Conservation (phyloP, 2,113 vertebrate species). For the Amphiprion percula region DNA sequence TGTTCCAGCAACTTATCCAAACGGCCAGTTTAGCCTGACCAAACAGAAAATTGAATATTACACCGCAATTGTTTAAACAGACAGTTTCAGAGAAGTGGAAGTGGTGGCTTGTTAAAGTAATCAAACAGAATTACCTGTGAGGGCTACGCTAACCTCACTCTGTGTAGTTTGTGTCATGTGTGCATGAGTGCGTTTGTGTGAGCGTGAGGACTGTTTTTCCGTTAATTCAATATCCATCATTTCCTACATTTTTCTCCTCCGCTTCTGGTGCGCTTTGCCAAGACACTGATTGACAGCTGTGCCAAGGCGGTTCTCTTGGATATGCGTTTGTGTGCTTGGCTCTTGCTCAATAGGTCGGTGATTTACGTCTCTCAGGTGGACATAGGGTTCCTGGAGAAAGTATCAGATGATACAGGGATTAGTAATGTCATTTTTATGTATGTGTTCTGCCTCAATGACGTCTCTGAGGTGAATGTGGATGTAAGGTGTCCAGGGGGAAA, state of each 20-base stretch:
- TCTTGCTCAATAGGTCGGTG: constrained; percentile 29
- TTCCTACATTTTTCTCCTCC: constrained; percentile 60
- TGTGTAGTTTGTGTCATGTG: constrained; percentile 32
- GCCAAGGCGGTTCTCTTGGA: constrained; percentile 37
- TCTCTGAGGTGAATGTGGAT: constrained; percentile 45
- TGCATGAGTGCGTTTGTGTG: constrained; percentile 12
- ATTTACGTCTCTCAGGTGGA: constrained; percentile 64
- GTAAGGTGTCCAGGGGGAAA: constrained; percentile 36
- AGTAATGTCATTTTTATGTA: constrained; percentile 35
- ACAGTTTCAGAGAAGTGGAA: constrained; percentile 57
- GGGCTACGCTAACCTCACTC: constrained; percentile 23
- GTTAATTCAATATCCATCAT: constrained; percentile 72
- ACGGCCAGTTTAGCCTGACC: constrained; percentile 41
- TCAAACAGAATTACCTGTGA: constrained; percentile 70
- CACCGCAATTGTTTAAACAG: constrained; percentile 63
- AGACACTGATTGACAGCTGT: constrained; percentile 64
- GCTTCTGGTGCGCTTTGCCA: constrained; percentile 48
- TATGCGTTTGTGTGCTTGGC: constrained; percentile 57
- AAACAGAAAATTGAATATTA: constrained; percentile 54
- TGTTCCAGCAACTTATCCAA: constrained; percentile 37
- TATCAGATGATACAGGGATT: constrained; percentile 57
- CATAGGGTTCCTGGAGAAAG: constrained; percentile 41
- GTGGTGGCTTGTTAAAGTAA: constrained; percentile 67
- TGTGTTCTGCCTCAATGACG: constrained; percentile 22
- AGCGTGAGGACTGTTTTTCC: constrained; percentile 55